phyloP scores from a whole-genome alignment of 2,113 vertebrate species.

The Cathartes aura region DNA sequence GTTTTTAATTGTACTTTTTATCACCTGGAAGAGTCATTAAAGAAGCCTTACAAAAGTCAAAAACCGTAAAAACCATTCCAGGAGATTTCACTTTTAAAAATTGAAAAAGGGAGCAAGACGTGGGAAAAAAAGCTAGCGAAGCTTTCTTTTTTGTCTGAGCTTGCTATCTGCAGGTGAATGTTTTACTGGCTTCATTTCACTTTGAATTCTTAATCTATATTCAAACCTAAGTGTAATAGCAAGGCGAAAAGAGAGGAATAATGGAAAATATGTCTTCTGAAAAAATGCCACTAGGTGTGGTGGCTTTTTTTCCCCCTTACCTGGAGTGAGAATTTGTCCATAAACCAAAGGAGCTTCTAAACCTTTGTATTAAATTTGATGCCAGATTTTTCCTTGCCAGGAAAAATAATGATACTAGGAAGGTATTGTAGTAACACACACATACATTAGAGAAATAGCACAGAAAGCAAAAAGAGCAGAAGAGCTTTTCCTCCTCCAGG shows the following conservation, averaged over 20 bases:
- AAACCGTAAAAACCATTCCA: slow-evolving; percentile 13
- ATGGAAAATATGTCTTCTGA: background rate
- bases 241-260: background rate
- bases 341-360: background rate
- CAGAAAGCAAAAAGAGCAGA: background rate
- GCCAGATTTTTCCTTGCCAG: background rate
- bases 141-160: background rate
- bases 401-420: background rate
- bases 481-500: background rate
- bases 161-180: slow-evolving; percentile 11
- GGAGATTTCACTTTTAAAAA: slow-evolving; percentile 5
- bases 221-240: background rate
- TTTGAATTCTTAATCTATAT: slow-evolving; percentile 53
- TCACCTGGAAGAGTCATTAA: slow-evolving; percentile 27
- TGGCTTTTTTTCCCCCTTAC: background rate
- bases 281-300: background rate
- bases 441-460: background rate
- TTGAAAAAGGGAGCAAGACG: background rate
- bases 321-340: background rate
- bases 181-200: slow-evolving; percentile 16
- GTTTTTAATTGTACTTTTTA: slow-evolving; percentile 45
- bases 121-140: background rate
- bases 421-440: background rate
- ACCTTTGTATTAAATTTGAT: background rate
- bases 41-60: background rate